A percentile compares a stretch with the other conserved stretches of the same genome.
These are phyloP conservation scores for Ostrea denselamellosa DNA, from an alignment of 1,140 invertebrate species.

Conservation along the genomic window DNA sequence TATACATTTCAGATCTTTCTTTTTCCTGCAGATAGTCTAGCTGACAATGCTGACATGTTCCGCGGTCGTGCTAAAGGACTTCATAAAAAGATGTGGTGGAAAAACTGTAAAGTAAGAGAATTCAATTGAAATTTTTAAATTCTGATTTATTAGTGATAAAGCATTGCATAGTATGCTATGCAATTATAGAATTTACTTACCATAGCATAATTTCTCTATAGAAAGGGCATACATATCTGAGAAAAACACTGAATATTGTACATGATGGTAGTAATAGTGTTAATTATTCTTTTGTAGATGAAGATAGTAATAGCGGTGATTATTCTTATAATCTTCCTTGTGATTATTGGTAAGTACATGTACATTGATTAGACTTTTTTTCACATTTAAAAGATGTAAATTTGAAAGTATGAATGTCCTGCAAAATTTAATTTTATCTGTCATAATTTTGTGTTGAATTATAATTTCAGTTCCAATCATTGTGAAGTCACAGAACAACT, in stretches of 20 bases:
- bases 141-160: too few relatives aligned
- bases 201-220: too few relatives aligned
- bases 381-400: neutral
- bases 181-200: too few relatives aligned
- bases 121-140: slow-evolving; percentile 65
- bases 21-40: slow-evolving; percentile 75
- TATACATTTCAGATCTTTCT: neutral
- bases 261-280: slow-evolving; percentile 66
- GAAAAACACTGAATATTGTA: too few relatives aligned
- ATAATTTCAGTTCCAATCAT: slow-evolving; percentile 42
- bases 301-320: slow-evolving; percentile 65
- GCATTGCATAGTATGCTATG: too few relatives aligned
- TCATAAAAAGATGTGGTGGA: slow-evolving; percentile 80
- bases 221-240: too few relatives aligned
- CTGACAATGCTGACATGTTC: slow-evolving; percentile 80
- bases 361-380: neutral
- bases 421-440: neutral
- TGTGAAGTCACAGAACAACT: slow-evolving; percentile 41
- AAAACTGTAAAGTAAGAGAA: slow-evolving; percentile 79
- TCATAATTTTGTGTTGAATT: neutral
- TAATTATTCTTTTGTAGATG: slow-evolving; percentile 64
- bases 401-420: neutral
- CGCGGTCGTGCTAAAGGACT: slow-evolving; percentile 79
- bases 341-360: slow-evolving; percentile 66
- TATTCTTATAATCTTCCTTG: slow-evolving; percentile 60